Evolutionary conservation across 1,140 invertebrate species (phyloP), one percentile per base, ranked within the genome.

Genomic region (Meteorus sp.): DNA sequence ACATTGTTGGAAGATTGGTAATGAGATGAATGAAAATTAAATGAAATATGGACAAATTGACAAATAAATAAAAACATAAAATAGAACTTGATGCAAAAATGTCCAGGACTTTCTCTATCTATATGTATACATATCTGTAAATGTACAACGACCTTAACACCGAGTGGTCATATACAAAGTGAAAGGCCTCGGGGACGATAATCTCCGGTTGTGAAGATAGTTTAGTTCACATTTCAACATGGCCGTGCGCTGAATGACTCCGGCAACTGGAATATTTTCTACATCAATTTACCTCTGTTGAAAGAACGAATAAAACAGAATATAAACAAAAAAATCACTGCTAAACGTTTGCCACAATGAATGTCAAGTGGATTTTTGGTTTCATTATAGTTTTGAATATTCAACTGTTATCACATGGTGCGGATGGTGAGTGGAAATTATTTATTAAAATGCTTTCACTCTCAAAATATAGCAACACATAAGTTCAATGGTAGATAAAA

Each of bases 151-250:
- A 47, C 55, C 25, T 47, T 33, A 25, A 57, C 43, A 35, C 27
- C 13, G 33, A 41, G 48, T 11, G n/a, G n/a, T n/a, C n/a, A n/a
- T 0, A 45, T 7, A 20, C 52, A 59, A 59, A 63, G 61, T 63
- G 61, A 63, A 63, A 63, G 61, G 61, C 35, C 20, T 37, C 8
- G 51, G 54, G 37, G 35, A 20, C 51, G 48, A 27, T n/a, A n/a
- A 51, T 56, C 45, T 59, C 53, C 57, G 44, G 56, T 52, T 61
- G 35, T 52, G 52, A 35, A 63, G 57, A 53, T 44, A 53, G 35
- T 56, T 63, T 39, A 63, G 61, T 63, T 17, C 20, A 58, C 55
- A 60, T 71, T 68, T 55, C 75, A 77, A 76, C 66, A 76, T 77
- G 74, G 74, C 75, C 65, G 74, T 69, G 66, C 62, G 33, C 41